Conservation (phyloP, 2,888 invertebrate genomes). For the Desoria tigrina region DNA sequence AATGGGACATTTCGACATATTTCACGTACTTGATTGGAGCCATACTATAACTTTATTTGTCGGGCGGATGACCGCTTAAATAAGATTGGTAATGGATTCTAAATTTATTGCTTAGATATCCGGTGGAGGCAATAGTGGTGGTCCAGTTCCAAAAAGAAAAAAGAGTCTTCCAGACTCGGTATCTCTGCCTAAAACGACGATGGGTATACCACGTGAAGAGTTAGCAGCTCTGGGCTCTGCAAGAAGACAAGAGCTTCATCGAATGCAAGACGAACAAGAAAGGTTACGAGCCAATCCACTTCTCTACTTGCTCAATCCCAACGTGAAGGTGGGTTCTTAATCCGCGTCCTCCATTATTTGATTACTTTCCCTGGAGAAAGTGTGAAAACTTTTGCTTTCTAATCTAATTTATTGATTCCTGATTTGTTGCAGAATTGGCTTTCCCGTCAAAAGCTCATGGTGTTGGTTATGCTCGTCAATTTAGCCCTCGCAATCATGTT, state of each 20-base stretch:
- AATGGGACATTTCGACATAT: too few species aligned
- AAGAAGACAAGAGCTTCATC: constrained; percentile 88
- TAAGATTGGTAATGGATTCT: background rate
- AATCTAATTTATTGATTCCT: too few species aligned
- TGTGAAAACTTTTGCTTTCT: too few species aligned
- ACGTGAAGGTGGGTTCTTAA: constrained; percentile 91
- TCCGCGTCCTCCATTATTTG: too few species aligned
- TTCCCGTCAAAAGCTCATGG: constrained; percentile 90
- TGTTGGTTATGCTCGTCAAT: constrained; percentile 90
- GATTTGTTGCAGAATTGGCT: constrained; percentile 86
- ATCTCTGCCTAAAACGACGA: constrained; percentile 74
- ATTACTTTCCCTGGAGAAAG: too few species aligned
- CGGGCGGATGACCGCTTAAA: too few species aligned
- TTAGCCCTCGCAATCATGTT: constrained; percentile 92
- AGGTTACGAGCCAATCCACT: constrained; percentile 91
- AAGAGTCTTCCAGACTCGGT: constrained; percentile 96
- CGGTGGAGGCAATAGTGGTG: constrained; percentile 57
- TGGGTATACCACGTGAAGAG: constrained; percentile 90
- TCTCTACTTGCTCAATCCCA: constrained; percentile 93
- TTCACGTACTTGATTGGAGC: too few species aligned
- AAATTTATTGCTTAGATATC: constrained; percentile 6
- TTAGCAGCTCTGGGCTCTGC: constrained; percentile 91
- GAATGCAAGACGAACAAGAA: constrained; percentile 87
- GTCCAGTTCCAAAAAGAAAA: constrained; percentile 79
- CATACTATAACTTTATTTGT: too few species aligned